A percentile compares a stretch with the other conserved stretches of the same genome.
phyloP scores from a whole-genome alignment of 1,140 invertebrate species.

The Drosophila sechellia region DNA sequence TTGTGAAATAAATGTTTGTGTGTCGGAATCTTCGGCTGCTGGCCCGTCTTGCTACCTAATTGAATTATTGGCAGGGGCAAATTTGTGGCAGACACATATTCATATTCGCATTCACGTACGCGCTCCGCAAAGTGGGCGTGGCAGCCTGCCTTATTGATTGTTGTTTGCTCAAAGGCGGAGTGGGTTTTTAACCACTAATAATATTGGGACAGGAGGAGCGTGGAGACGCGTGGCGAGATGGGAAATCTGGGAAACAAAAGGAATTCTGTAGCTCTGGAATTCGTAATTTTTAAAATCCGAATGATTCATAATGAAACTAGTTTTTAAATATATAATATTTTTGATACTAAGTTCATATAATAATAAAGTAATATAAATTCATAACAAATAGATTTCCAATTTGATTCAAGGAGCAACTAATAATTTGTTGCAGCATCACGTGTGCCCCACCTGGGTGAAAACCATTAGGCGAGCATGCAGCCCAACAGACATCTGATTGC shows the following conservation, averaged over 20 bases:
- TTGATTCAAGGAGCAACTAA: too few relatives aligned
- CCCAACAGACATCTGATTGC: slow-evolving; percentile 16
- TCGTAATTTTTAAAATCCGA: too few relatives aligned
- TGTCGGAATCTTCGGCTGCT: slow-evolving; percentile 23
- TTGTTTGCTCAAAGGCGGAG: slow-evolving; percentile 49
- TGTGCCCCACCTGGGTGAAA: slow-evolving; percentile 10
- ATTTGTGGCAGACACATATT: slow-evolving; percentile 63
- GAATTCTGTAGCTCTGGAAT: background rate
- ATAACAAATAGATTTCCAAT: too few relatives aligned
- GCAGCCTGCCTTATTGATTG: slow-evolving; percentile 38
- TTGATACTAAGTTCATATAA: too few relatives aligned
- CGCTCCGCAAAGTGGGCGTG: slow-evolving; percentile 20
- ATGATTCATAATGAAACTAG: too few relatives aligned
- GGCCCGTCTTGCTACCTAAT: slow-evolving; percentile 50
- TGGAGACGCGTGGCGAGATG: slow-evolving; percentile 37
- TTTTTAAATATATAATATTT: too few relatives aligned
- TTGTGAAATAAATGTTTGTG: slow-evolving; percentile 77
- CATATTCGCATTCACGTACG: slow-evolving; percentile 11
- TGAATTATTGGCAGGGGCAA: slow-evolving; percentile 81
- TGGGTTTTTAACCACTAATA: slow-evolving; percentile 13
- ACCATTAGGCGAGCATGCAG: background rate
- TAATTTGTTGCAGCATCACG: background rate
- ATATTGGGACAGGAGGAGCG: background rate
- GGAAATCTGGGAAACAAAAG: slow-evolving; percentile 10
- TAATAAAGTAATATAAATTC: too few relatives aligned